Percentiles rank a stretch among this genome's conserved stretches.
These are phyloP conservation scores for Lepus oiostolus DNA, from an alignment of 2,797 vertebrate genomes.

Conservation along the genomic window DNA sequence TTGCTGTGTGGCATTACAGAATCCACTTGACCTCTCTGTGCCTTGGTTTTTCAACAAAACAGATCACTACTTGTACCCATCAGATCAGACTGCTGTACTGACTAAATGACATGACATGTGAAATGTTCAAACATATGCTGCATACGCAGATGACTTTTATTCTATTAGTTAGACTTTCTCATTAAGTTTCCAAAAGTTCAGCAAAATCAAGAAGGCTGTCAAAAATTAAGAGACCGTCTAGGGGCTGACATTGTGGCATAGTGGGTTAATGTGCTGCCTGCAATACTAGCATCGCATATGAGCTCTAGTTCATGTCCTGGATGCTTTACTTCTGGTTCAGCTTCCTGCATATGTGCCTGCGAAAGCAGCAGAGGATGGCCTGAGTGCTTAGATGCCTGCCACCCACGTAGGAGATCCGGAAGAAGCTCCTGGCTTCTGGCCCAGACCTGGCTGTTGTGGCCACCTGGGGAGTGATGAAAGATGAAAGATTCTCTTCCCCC, in stretches of 20 bases:
- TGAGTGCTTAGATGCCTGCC: no score
- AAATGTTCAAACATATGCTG: neutral
- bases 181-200: slow-evolving; percentile 9
- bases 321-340: no score
- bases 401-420: no score
- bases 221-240: neutral
- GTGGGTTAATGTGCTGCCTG: no score
- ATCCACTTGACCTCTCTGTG: neutral
- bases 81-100: neutral
- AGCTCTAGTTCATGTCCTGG: no score
- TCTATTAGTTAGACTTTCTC: neutral
- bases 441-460: no score
- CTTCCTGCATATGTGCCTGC: no score
- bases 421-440: no score
- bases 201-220: neutral
- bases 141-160: neutral
- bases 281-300: no score
- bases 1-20: neutral
- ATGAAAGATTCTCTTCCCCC: no score
- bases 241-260: neutral
- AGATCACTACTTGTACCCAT: neutral
- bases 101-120: neutral
- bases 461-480: no score
- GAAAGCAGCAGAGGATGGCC: no score
- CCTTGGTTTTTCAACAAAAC: neutral